These are phyloP conservation scores for Darevskia mixta DNA, from an alignment of 2,797 vertebrate genomes.

Conservation along the genomic window DNA sequence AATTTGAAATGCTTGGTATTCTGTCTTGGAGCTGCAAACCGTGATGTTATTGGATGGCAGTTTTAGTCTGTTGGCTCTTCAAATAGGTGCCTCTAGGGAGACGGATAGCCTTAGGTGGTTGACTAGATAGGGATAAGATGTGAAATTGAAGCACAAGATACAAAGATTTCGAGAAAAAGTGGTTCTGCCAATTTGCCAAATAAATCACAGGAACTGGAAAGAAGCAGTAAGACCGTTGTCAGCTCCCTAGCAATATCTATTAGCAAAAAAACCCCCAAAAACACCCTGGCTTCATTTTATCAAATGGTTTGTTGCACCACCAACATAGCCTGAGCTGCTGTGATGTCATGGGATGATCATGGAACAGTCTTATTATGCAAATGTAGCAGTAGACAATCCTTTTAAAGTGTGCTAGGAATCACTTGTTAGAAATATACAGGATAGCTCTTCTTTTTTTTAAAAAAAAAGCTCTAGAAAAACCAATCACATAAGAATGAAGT, in stretches of 20 bases:
- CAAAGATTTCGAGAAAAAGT: not conserved
- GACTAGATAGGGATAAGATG: not conserved
- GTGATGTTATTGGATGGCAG: not conserved
- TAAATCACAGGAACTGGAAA: not conserved
- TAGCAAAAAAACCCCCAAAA: not conserved
- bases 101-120: not conserved
- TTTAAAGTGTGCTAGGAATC: conserved; percentile 51
- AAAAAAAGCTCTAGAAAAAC: conserved; percentile 47
- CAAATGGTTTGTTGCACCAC: not conserved
- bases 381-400: conserved; percentile 43
- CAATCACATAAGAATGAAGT: conserved; percentile 32
- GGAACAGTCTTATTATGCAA: conserved; percentile 47
- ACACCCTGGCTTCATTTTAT: not conserved
- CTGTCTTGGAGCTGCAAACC: not conserved
- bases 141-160: not conserved
- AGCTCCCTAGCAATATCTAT: not conserved
- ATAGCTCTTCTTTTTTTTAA: conserved; percentile 13
- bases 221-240: not conserved
- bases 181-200: not conserved
- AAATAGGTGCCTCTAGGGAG: not conserved
- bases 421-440: conserved; percentile 40
- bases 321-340: not conserved
- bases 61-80: not conserved
- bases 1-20: not conserved
- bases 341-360: not conserved